phyloP scores from a whole-genome alignment of 2,113 vertebrate genomes.

The Oreochromis aureus region DNA sequence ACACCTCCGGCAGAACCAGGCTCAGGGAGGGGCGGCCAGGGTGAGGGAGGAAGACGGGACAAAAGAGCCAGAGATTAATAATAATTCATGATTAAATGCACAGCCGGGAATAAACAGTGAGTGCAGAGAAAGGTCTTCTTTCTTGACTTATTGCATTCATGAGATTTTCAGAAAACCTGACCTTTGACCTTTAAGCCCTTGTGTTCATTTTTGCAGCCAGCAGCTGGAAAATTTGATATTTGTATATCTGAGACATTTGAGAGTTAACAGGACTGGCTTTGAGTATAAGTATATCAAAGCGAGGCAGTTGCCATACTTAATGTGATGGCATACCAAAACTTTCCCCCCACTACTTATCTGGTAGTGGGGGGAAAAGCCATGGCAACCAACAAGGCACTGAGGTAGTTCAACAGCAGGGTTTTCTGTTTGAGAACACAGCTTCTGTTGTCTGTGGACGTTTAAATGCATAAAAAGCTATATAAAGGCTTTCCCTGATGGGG shows the following conservation, averaged over 20 bases:
- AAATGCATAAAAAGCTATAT: not conserved
- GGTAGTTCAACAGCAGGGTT: not conserved
- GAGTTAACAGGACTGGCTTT: not conserved
- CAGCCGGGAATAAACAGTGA: not conserved
- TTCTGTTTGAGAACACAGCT: not conserved
- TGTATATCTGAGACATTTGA: not conserved
- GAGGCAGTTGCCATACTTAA: not conserved
- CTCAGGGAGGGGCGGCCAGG: not conserved
- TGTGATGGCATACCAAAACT: not conserved
- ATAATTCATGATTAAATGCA: not conserved
- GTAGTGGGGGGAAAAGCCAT: not conserved
- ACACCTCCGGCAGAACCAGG: not conserved
- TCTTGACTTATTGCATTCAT: not conserved
- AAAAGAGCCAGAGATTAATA: not conserved
- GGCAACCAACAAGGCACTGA: not conserved
- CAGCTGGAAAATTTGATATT: not conserved
- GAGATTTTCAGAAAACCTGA: not conserved
- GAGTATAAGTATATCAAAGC: not conserved
- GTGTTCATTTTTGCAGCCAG: not conserved
- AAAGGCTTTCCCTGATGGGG: not conserved
- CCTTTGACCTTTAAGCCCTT: not conserved
- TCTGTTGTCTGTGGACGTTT: not conserved
- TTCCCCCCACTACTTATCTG: not conserved
- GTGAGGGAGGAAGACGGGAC: not conserved
- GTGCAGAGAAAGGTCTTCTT: not conserved